Evolutionary conservation across 1,140 invertebrate species (phyloP).

Genomic region (Lasioglossum albipes): DNA sequence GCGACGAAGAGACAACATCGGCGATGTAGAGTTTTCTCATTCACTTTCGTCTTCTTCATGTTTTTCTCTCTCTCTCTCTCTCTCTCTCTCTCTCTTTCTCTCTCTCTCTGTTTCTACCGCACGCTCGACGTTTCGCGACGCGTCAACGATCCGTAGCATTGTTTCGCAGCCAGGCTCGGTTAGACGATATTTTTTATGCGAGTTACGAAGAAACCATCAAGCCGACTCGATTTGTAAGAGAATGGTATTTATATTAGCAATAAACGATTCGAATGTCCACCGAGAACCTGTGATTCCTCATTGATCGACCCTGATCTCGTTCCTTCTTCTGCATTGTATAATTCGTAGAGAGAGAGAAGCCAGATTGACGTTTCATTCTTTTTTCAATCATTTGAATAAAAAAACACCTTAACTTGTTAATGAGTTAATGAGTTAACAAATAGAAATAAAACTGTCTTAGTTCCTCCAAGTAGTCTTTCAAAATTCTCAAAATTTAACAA

Average conservation of each 20-base stretch:
- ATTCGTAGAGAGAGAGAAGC: too few species aligned
- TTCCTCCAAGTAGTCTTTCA: too few species aligned
- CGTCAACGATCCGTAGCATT: slow-evolving; percentile 12
- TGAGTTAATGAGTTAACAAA: too few species aligned
- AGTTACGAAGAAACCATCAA: slow-evolving; percentile 44
- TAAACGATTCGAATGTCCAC: slow-evolving; percentile 59
- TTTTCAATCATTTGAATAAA: too few species aligned
- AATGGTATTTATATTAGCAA: slow-evolving; percentile 76
- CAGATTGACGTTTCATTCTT: too few species aligned
- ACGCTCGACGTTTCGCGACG: slow-evolving; percentile 6
- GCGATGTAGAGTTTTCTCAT: too few species aligned
- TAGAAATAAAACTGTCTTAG: too few species aligned
- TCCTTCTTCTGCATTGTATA: too few species aligned
- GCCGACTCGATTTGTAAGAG: slow-evolving; percentile 70
- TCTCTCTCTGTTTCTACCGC: neutral
- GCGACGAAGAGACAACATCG: too few species aligned
- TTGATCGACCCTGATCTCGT: neutral
- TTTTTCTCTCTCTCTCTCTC: neutral
- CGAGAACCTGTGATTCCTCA: neutral
- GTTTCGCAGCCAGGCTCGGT: slow-evolving; percentile 48
- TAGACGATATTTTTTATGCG: slow-evolving; percentile 68
- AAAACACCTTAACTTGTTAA: too few species aligned
- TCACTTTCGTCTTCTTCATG: too few species aligned
- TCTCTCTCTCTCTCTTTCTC: neutral
- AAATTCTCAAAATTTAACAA: too few species aligned